These are phyloP conservation scores for Magallana nippona DNA, from an alignment of 2,888 invertebrate species.

Conservation along the genomic window DNA sequence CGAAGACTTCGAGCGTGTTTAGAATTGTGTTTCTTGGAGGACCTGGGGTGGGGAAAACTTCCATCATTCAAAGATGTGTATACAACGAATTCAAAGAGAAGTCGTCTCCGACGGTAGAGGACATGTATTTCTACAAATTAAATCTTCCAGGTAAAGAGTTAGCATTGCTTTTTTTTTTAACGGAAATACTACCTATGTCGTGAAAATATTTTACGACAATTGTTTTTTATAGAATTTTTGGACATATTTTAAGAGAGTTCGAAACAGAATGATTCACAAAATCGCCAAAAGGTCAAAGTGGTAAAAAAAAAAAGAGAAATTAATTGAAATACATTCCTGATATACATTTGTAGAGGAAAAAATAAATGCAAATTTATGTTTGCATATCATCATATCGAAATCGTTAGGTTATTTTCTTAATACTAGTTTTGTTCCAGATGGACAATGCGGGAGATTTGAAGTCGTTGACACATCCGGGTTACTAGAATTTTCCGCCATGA, in stretches of 20 bases:
- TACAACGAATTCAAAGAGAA: neutral
- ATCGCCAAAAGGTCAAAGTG: too few species aligned
- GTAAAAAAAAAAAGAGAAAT: too few species aligned
- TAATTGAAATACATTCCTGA: too few species aligned
- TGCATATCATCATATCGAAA: too few species aligned
- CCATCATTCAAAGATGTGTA: neutral
- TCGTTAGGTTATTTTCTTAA: too few species aligned
- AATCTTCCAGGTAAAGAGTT: neutral
- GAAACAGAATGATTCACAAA: too few species aligned
- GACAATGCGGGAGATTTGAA: constrained; percentile 13
- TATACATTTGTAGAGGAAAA: too few species aligned
- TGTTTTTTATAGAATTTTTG: too few species aligned
- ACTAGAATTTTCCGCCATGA: constrained; percentile 27
- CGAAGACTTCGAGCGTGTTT: constrained; percentile 8
- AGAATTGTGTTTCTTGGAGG: constrained; percentile 1
- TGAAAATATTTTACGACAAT: too few species aligned
- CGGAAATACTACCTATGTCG: neutral
- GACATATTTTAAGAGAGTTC: too few species aligned
- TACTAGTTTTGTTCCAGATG: neutral
- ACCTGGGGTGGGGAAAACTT: neutral
- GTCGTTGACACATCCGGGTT: neutral
- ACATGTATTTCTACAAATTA: constrained; percentile 22
- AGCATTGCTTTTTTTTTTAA: neutral
- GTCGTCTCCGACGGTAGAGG: neutral
- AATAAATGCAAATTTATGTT: too few species aligned